These are phyloP conservation scores for Pheosia gnoma DNA, from an alignment of 2,888 invertebrate species.

Conservation along the genomic window DNA sequence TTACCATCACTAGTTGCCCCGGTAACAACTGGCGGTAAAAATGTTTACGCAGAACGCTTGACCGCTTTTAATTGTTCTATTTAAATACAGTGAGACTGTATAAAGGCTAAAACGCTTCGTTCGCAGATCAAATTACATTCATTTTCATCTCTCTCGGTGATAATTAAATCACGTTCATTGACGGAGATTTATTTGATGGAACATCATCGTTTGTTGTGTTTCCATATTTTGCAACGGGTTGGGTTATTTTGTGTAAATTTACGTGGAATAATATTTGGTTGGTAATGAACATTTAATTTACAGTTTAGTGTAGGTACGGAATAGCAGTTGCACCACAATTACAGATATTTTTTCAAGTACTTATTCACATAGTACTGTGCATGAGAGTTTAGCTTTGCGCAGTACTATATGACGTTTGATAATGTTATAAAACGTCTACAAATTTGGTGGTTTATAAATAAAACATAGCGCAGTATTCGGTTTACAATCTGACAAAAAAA, in stretches of 20 bases:
- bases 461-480: no score
- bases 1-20: conserved; percentile 10
- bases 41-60: conserved; percentile 66
- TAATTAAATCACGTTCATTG: conserved; percentile 65
- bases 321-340: no score
- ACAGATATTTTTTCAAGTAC: no score
- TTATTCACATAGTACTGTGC: no score
- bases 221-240: background rate
- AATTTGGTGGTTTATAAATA: no score
- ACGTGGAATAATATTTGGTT: no score
- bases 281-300: no score
- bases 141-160: conserved; percentile 48
- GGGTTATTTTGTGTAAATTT: background rate
- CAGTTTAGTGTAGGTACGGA: no score
- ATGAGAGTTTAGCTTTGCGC: no score
- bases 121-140: conserved; percentile 59
- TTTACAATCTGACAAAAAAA: no score
- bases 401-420: no score
- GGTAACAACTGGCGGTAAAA: conserved; percentile 58
- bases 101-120: conserved; percentile 51
- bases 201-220: conserved; percentile 34
- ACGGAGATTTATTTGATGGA: conserved; percentile 45
- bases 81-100: conserved; percentile 52
- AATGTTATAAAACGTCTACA: no score
- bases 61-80: conserved; percentile 70